Conservation (phyloP, 2,797 vertebrate species). For the Fundulus diaphanus region DNA sequence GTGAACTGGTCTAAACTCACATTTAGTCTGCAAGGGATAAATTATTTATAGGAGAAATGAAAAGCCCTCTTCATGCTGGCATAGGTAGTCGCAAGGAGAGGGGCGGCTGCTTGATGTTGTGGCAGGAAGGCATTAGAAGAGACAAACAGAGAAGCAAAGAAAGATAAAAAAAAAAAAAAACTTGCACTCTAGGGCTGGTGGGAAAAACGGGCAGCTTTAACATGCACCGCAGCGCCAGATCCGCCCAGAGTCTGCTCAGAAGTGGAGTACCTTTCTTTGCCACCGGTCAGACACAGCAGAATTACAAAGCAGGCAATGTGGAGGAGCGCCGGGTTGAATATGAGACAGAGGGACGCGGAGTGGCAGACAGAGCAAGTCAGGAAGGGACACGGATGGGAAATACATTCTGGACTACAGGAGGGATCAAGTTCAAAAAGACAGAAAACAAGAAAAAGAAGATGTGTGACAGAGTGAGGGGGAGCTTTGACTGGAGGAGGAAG, state of each 20-base stretch:
- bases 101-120: slow-evolving; percentile 35
- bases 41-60: slow-evolving; percentile 67
- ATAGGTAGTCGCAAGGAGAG: slow-evolving; percentile 17
- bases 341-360: slow-evolving; percentile 5
- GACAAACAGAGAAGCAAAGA: background rate
- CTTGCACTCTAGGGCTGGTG: slow-evolving; percentile 36
- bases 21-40: slow-evolving; percentile 46
- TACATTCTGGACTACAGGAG: slow-evolving; percentile 22
- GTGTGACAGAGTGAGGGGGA: slow-evolving; percentile 24
- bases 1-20: slow-evolving; percentile 55
- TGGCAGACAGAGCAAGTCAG: slow-evolving; percentile 26
- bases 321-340: slow-evolving; percentile 4
- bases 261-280: slow-evolving; percentile 22
- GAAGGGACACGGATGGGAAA: slow-evolving; percentile 18
- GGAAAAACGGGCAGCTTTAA: slow-evolving; percentile 24
- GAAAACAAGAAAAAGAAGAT: slow-evolving; percentile 37
- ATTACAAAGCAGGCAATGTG: slow-evolving; percentile 33
- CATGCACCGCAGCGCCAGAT: slow-evolving; percentile 29
- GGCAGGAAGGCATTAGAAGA: background rate
- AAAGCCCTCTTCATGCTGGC: slow-evolving; percentile 31
- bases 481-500: slow-evolving; percentile 32
- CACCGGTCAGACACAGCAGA: slow-evolving; percentile 32
- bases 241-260: slow-evolving; percentile 21
- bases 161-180: background rate
- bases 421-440: slow-evolving; percentile 37